Percentiles rank a stretch among this genome's conserved stretches.
Conservation (phyloP, 2,888 invertebrate species). For the Caradrina clavipalpis region DNA sequence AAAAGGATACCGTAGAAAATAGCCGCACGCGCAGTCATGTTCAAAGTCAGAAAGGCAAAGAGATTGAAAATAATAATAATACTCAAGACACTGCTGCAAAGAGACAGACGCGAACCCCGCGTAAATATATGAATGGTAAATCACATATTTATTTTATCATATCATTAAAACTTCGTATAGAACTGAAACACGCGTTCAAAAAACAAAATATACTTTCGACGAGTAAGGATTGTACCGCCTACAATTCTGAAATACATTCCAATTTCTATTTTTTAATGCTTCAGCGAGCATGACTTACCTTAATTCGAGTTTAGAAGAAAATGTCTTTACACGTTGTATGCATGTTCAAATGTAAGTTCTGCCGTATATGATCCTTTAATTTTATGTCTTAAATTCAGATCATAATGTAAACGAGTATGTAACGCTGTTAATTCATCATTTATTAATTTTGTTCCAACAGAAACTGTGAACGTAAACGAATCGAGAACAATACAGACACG, state of each 20-base stretch:
- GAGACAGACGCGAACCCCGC: slow-evolving; percentile 32
- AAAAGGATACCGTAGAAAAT: slow-evolving; percentile 22
- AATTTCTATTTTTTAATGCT: too few species aligned
- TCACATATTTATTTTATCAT: neutral
- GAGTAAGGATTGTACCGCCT: too few species aligned
- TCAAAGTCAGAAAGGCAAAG: slow-evolving; percentile 12
- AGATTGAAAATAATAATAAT: slow-evolving; percentile 40
- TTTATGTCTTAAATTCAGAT: too few species aligned
- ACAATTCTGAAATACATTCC: neutral
- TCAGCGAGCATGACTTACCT: neutral
- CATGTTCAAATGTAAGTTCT: neutral
- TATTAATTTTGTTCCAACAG: slow-evolving; percentile 33
- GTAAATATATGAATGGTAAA: slow-evolving; percentile 55
- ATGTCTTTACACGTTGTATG: neutral
- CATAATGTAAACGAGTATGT: neutral
- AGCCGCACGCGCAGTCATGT: slow-evolving; percentile 12
- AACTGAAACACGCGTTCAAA: neutral
- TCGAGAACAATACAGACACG: slow-evolving; percentile 40
- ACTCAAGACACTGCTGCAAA: slow-evolving; percentile 22
- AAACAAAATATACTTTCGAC: too few species aligned
- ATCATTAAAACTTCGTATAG: neutral
- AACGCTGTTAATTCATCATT: neutral
- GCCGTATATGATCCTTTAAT: too few species aligned
- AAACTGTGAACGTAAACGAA: slow-evolving; percentile 37
- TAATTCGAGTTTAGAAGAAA: neutral